Conservation (phyloP, 2,797 vertebrate species). For the Peromyscus attwateri region DNA sequence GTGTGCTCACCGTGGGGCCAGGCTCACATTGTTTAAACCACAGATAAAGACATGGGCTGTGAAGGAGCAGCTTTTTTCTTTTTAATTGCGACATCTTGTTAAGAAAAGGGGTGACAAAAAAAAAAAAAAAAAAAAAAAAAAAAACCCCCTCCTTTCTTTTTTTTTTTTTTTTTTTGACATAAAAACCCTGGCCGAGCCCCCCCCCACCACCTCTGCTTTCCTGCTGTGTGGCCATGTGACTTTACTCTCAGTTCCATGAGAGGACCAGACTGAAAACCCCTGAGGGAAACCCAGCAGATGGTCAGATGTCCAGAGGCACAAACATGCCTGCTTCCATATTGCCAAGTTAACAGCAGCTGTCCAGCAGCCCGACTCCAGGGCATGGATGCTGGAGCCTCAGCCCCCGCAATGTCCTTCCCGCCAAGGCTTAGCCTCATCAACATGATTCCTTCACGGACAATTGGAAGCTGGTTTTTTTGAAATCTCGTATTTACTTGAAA, state of each 20-base stretch:
- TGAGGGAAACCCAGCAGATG: neutral
- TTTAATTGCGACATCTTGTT: neutral
- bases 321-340: neutral
- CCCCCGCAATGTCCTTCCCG: neutral
- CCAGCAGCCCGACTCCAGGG: neutral
- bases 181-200: neutral
- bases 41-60: neutral
- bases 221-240: neutral
- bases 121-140: too few relatives aligned
- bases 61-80: neutral
- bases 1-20: too few relatives aligned
- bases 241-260: neutral
- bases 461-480: slow-evolving; percentile 82
- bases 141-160: too few relatives aligned
- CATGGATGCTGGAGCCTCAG: neutral
- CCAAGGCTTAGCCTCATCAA: slow-evolving; percentile 32
- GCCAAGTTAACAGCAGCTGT: neutral
- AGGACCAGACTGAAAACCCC: neutral
- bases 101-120: neutral
- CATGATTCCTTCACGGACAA: slow-evolving; percentile 79
- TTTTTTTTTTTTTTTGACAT: neutral
- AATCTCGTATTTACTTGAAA: slow-evolving; percentile 83
- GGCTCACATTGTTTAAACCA: neutral
- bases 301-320: neutral
- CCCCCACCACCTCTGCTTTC: neutral